phyloP scores from a whole-genome alignment of 2,888 invertebrate species.

The Julus scandinavius region DNA sequence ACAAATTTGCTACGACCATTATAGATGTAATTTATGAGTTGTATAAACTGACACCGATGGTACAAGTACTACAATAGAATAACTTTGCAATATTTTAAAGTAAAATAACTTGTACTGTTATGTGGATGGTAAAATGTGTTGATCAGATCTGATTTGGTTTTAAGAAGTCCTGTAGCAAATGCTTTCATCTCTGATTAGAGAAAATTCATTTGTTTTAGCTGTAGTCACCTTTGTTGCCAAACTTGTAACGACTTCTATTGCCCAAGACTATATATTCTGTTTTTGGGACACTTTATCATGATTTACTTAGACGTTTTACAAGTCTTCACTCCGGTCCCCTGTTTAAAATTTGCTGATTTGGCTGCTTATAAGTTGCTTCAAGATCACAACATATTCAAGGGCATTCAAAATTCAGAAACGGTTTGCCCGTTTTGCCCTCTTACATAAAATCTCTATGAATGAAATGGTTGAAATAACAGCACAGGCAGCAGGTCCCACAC shows the following conservation, averaged over 20 bases:
- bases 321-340: not conserved
- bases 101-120: no score
- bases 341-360: not conserved
- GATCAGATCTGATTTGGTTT: no score
- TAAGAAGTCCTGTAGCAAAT: no score
- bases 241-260: not conserved
- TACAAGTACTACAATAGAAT: not conserved
- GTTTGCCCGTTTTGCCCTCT: not conserved
- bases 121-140: no score
- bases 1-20: not conserved
- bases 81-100: no score
- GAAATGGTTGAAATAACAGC: not conserved
- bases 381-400: not conserved
- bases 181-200: no score
- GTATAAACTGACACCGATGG: not conserved
- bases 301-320: not conserved
- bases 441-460: constrained; percentile 3
- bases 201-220: no score
- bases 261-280: not conserved
- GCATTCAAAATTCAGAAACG: not conserved
- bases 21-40: not conserved
- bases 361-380: not conserved
- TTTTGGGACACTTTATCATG: not conserved
- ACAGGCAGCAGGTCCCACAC: not conserved
- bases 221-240: not conserved